Base-by-base conservation (phyloP, 64 coral and sea anemone species). In the Hydrozoanthus tunicans region DNA sequence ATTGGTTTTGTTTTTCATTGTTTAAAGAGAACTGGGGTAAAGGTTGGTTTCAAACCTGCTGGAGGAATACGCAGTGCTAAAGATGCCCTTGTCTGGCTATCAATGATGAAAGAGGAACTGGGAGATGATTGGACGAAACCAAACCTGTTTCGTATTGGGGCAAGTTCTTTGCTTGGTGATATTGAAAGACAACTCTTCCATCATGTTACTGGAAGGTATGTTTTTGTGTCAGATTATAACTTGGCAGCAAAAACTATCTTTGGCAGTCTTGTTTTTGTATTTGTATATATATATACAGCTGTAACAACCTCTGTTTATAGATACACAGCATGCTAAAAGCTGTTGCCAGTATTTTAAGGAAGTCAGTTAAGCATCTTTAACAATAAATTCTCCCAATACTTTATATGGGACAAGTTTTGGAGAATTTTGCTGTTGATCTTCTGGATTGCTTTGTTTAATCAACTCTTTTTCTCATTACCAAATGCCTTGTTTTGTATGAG, bases 111-210 rank as follows among this genome's bases (percentile, higher is more conserved):
- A 59, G 97, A 99, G 77, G 97, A 99, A 85, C 92, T 99, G 6
- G 97, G 97, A 66, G 94, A 99, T 94, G 97, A 91, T 55, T 99
- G 97, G 94, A 99, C 97, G 59, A 80, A 90, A 24, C 97, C 97
- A 17, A 94, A 95, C 62, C 86, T 99, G 25, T 99, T 99, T 76
- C 92, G 97, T 15, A 93, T 99, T 90, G 97, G 97, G 24, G 97
- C 97, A 4, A 99, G 97, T 27, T 99, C 97, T 9, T 75, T 99
- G 77, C 94, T 99, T 43, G 91, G 94, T 25, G 97, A 99, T 13
- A 99, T 99, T 27, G 94, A 99, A 77, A 93, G 97, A 73, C 97
- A 99, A 71, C 81, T 99, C 5, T 99, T 99, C 76, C 97, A 99
- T 43, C 90, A 91, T 92, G 97, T 99, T 13, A 99, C 94, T 55